phyloP scores from a whole-genome alignment of 2,797 vertebrate species.

The Catamblyrhynchus diadema region DNA sequence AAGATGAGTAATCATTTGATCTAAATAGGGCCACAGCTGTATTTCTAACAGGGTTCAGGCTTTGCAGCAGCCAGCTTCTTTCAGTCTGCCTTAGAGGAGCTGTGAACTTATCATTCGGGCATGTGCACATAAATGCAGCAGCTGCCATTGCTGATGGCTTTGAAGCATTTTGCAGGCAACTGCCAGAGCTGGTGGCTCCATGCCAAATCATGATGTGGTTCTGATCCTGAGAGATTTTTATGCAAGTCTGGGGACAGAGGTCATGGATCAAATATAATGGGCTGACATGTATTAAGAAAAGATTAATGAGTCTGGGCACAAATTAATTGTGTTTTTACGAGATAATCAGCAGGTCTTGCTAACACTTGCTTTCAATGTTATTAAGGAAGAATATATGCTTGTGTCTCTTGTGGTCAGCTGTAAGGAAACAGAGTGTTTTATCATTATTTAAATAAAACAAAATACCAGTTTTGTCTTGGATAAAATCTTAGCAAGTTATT shows the following conservation, averaged over 20 bases:
- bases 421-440: neutral
- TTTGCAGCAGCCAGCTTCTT: constrained; percentile 8
- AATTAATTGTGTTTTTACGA: constrained; percentile 71
- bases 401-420: neutral
- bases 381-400: neutral
- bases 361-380: constrained; percentile 47
- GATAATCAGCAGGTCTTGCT: constrained; percentile 57
- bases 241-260: constrained; percentile 53
- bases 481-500: constrained; percentile 50
- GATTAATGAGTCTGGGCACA: constrained; percentile 69
- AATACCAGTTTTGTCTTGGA: constrained; percentile 18
- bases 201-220: constrained; percentile 46
- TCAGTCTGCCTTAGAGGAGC: constrained; percentile 37
- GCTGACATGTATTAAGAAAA: constrained; percentile 69
- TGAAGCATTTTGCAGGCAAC: constrained; percentile 43
- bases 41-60: constrained; percentile 42
- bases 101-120: constrained; percentile 28
- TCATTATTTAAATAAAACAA: constrained; percentile 25
- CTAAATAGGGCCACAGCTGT: constrained; percentile 41
- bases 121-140: constrained; percentile 49
- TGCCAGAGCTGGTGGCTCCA: constrained; percentile 10
- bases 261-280: constrained; percentile 62
- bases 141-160: constrained; percentile 56
- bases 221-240: constrained; percentile 61
- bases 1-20: constrained; percentile 27